phyloP scores from a whole-genome alignment of 2,797 vertebrate species.

The Dendrocincla fuliginosa region DNA sequence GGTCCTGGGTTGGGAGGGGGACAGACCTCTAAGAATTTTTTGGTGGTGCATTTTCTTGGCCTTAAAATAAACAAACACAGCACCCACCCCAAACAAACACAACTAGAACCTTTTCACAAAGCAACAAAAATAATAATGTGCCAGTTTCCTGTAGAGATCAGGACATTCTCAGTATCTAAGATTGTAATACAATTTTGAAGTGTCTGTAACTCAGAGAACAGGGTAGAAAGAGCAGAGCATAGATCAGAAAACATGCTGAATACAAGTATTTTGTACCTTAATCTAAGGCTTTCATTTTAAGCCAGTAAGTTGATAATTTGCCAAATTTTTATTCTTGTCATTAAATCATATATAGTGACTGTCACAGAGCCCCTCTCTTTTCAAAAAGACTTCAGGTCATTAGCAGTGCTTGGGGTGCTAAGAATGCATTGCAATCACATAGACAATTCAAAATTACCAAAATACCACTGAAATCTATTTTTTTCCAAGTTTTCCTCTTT shows the following conservation, averaged over 20 bases:
- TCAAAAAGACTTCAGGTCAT: neutral
- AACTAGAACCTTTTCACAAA: neutral
- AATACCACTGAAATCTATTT: fast-evolving
- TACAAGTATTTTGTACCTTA: fast-evolving
- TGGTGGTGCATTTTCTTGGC: neutral
- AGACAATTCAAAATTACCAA: neutral
- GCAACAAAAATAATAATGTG: neutral
- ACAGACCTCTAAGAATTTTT: neutral
- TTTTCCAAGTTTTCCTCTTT: neutral
- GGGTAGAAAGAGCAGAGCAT: neutral
- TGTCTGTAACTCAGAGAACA: neutral
- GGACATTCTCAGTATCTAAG: neutral
- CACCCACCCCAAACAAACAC: too few species aligned
- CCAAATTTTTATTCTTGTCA: neutral
- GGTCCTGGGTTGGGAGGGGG: fast-evolving
- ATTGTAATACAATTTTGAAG: neutral
- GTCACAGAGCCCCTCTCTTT: neutral
- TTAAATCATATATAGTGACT: neutral
- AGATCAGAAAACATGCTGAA: neutral
- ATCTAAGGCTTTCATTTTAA: neutral
- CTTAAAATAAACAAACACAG: too few species aligned
- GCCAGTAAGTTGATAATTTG: neutral
- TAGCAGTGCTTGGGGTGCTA: neutral
- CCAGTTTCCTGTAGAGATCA: neutral
- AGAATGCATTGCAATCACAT: neutral